Evolutionary conservation across 2,888 invertebrate species (phyloP).

Genomic region (Cartodere bifasciata): DNA sequence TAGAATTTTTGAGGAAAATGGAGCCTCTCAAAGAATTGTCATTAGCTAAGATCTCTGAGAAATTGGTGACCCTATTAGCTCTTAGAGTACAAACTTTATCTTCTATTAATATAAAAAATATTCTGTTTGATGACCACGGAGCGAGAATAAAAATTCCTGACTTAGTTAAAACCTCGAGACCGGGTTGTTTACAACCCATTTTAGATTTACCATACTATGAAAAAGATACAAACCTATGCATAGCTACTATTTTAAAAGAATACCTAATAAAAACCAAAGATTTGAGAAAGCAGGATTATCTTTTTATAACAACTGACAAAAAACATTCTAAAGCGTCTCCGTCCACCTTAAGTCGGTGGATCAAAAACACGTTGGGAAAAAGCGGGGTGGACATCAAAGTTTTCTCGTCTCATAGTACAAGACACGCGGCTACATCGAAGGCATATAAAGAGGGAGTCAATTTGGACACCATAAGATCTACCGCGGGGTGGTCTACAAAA

Average conservation of each 20-base stretch:
- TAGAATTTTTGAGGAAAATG: conserved; percentile 7
- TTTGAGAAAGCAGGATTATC: neutral
- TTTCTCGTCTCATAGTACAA: conserved; percentile 14
- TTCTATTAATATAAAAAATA: conserved; percentile 10
- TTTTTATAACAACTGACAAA: conserved; percentile 10
- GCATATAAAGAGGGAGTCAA: conserved; percentile 11
- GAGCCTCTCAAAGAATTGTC: conserved; percentile 11
- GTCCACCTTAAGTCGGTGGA: conserved; percentile 12
- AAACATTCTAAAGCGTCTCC: conserved; percentile 10
- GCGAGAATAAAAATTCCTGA: conserved; percentile 13
- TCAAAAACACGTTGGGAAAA: conserved; percentile 10
- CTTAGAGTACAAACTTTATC: conserved; percentile 14
- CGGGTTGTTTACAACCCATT: neutral
- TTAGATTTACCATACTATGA: conserved; percentile 4
- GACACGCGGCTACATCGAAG: conserved; percentile 15
- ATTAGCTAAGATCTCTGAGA: conserved; percentile 11
- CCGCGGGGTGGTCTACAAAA: conserved; percentile 11
- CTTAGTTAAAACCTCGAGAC: conserved; percentile 9
- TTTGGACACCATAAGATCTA: conserved; percentile 9
- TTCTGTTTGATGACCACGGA: neutral
- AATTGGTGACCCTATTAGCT: conserved; percentile 14
- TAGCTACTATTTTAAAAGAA: conserved; percentile 3
- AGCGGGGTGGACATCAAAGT: conserved; percentile 11
- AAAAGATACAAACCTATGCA: conserved; percentile 1
- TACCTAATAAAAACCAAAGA: conserved; percentile 3